Base-by-base conservation (phyloP, 1,140 invertebrate genomes). In the Campoletis sonorensis region DNA sequence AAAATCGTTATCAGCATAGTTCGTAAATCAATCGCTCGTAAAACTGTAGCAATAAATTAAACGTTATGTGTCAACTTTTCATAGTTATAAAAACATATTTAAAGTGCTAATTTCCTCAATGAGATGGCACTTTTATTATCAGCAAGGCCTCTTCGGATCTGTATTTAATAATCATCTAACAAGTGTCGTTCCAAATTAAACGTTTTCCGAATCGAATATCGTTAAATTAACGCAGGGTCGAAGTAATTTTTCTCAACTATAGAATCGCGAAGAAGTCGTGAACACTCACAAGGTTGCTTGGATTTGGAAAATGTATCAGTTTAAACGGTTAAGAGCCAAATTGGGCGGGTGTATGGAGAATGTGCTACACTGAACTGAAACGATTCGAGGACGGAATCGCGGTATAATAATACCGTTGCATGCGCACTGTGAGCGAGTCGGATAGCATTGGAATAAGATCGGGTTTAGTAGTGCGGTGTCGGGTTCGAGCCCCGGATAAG, bases 361-460 rank as follows among this genome's bases (percentile, higher is more conserved):
- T 18, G 51, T 77, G 75, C n/a, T 10, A 27, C 27, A 68, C 75
- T 84, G 83, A 82, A 84, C 68, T 83, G 87, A 88, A 88, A 88
- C 86, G 76, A 40, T 33, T 78, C 58, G 76, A 49, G 61, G 30
- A 70, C 8, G 21, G 26, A 64, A 40, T 64, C 26, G 33, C 40
- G 61, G 51, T 71, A 73, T 64, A 64, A 72, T 87, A 87, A 88
- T 90, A 90, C 83, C 87, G 87, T 86, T 85, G 89, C 89, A 89
- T 88, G 87, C 88, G 85, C 78, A 82, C 81, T 54, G 84, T 87
- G 45, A 33, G 76, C 26, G 58, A 27, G n/a, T 54, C 61, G 58
- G 86, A 90, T 91, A 88, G 87, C 90, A 91, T 92, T 91, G 90
- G 88, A 92, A 92, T 92, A 92, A 92, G 90, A 92, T 92, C 88